Percentiles rank a stretch among this genome's conserved stretches.
Evolutionary conservation across 2,888 invertebrate genomes (phyloP).

Genomic region (Zygogramma bicolorata): DNA sequence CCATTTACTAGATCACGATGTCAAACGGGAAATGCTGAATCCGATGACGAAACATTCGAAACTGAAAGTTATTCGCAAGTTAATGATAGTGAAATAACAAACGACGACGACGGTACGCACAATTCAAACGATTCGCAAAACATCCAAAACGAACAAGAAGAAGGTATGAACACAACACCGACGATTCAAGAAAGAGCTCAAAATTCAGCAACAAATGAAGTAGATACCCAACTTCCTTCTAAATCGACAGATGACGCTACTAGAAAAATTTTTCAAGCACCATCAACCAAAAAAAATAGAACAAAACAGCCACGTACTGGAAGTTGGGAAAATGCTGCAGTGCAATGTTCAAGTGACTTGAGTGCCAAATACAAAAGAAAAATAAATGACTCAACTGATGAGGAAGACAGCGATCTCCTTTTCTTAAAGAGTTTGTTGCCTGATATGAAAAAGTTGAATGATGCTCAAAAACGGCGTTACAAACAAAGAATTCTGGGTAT

Average conservation of each 20-base stretch:
- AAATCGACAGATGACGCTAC: constrained; percentile 6
- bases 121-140: constrained; percentile 16
- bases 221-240: constrained; percentile 5
- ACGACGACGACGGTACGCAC: constrained; percentile 12
- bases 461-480: constrained; percentile 28
- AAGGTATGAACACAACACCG: constrained; percentile 17
- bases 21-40: constrained; percentile 31
- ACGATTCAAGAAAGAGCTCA: constrained; percentile 17
- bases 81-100: not conserved
- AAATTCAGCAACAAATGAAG: too few species aligned
- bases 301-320: constrained; percentile 20
- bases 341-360: constrained; percentile 10
- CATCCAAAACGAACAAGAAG: constrained; percentile 19
- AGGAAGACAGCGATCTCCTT: constrained; percentile 33
- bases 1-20: constrained; percentile 25
- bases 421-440: constrained; percentile 29
- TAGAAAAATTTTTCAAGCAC: constrained; percentile 17
- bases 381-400: constrained; percentile 20
- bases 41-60: constrained; percentile 25
- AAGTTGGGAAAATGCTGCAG: constrained; percentile 26
- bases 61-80: constrained; percentile 19
- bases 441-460: too few species aligned
- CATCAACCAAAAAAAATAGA: constrained; percentile 17
- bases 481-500: constrained; percentile 34
- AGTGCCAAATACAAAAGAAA: constrained; percentile 16